Percentiles rank a stretch among this genome's conserved stretches.
Conservation (phyloP, 2,797 vertebrate genomes). For the Pseudocheirus occidentalis region DNA sequence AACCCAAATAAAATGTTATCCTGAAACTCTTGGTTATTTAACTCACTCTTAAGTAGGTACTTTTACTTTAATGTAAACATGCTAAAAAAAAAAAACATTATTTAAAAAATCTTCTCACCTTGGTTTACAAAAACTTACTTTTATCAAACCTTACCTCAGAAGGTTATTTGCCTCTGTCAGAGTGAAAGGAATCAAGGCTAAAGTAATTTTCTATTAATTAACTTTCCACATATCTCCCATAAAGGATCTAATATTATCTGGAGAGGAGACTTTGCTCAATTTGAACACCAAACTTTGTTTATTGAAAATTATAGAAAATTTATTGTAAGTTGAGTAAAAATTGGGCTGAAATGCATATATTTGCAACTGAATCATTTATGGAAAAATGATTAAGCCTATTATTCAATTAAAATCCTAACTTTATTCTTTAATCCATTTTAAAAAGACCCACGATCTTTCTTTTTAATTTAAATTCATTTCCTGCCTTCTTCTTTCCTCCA, state of each 20-base stretch:
- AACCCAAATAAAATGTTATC: neutral
- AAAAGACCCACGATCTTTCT: conserved; percentile 66
- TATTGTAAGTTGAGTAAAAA: conserved; percentile 27
- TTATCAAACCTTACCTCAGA: conserved; percentile 2
- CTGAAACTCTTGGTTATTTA: neutral
- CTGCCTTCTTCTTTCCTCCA: conserved; percentile 89
- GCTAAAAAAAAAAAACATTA: too few relatives aligned
- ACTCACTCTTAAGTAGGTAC: neutral
- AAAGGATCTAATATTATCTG: neutral
- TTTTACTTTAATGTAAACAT: neutral
- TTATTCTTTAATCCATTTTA: conserved; percentile 52
- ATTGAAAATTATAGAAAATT: conserved; percentile 23
- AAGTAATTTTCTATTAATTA: neutral
- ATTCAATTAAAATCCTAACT: neutral
- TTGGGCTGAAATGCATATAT: neutral
- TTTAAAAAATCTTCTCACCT: neutral
- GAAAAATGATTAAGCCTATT: conserved; percentile 46
- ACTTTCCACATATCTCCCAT: neutral
- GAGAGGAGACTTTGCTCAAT: neutral
- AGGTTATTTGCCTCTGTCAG: neutral
- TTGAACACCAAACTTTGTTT: conserved; percentile 9
- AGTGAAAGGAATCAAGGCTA: neutral
- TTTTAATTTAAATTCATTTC: conserved; percentile 90
- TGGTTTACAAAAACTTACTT: neutral
- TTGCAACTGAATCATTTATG: conserved; percentile 29